Percentiles rank a stretch among this genome's conserved stretches.
Evolutionary conservation across 2,888 invertebrate genomes (phyloP).

Genomic region (Ernsta delagoae): DNA sequence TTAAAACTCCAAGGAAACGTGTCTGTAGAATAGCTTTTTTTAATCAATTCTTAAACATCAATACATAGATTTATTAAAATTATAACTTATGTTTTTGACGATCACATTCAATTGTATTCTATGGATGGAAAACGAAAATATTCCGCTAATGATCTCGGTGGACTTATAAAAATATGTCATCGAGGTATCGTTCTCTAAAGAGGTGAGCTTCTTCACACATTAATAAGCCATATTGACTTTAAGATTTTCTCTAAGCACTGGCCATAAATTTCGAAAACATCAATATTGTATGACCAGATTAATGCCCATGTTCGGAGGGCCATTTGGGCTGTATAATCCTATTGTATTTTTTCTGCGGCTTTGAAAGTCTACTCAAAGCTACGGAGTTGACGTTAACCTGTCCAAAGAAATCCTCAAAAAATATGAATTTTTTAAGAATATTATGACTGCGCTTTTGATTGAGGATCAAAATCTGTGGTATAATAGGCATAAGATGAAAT

Average conservation of each 20-base stretch:
- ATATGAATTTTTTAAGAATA: constrained; percentile 22
- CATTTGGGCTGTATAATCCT: constrained; percentile 80
- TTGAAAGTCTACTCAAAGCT: constrained; percentile 64
- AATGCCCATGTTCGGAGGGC: constrained; percentile 82
- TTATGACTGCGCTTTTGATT: constrained; percentile 11
- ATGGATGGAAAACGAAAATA: constrained; percentile 65
- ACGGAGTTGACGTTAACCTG: constrained; percentile 68
- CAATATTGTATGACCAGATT: constrained; percentile 83
- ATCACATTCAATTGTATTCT: constrained; percentile 83
- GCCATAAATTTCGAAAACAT: constrained; percentile 80
- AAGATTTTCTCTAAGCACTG: constrained; percentile 66
- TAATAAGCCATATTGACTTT: constrained; percentile 81
- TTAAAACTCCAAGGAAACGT: constrained; percentile 52
- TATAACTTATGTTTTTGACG: constrained; percentile 75
- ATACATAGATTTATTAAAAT: constrained; percentile 65
- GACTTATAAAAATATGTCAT: constrained; percentile 77
- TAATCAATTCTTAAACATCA: constrained; percentile 40
- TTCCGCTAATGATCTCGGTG: constrained; percentile 74
- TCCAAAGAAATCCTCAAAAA: constrained; percentile 38
- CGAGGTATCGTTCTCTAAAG: constrained; percentile 57
- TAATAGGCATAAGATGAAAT: background rate
- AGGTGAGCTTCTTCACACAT: constrained; percentile 83
- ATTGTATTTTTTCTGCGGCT: constrained; percentile 77
- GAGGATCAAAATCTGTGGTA: background rate
- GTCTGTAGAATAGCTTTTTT: constrained; percentile 47